A percentile compares a stretch with the other conserved stretches of the same genome.
phyloP scores from a whole-genome alignment of 2,888 invertebrate genomes.

The Chelonus formosanus region DNA sequence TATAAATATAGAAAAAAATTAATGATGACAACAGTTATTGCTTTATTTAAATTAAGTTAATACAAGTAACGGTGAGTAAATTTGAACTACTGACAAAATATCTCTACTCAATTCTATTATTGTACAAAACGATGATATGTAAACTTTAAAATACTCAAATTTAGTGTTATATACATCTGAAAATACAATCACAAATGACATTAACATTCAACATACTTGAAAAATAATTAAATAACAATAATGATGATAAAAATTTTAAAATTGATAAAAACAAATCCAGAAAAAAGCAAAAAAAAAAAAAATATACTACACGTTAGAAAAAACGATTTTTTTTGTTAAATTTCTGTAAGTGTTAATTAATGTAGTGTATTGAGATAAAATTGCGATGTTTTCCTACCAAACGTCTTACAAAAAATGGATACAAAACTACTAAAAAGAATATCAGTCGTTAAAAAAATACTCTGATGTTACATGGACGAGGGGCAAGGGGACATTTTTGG shows the following conservation, averaged over 20 bases:
- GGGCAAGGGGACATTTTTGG: conserved; percentile 37
- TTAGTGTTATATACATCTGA: conserved; percentile 4
- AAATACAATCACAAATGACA: conserved; percentile 1
- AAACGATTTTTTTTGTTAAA: not conserved
- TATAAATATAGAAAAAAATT: too few relatives aligned
- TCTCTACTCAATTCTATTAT: not conserved
- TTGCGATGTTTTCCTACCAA: not conserved
- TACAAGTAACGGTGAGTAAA: not conserved
- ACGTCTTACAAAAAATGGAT: not conserved
- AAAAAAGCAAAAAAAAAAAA: not conserved
- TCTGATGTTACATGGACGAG: conserved; percentile 34
- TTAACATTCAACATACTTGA: too few relatives aligned
- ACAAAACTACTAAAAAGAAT: conserved; percentile 22
- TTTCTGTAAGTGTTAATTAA: too few relatives aligned
- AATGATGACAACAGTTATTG: too few relatives aligned
- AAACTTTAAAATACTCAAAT: conserved; percentile 1
- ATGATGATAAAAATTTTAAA: not conserved
- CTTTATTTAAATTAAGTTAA: not conserved
- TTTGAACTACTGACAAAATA: conserved; percentile 2
- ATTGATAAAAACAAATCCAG: not conserved
- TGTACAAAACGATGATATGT: not conserved
- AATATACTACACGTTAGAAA: not conserved
- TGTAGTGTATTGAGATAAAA: too few relatives aligned
- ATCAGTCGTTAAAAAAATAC: conserved; percentile 35
- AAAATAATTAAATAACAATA: too few relatives aligned